Evolutionary conservation across 2,113 vertebrate species (phyloP).

Genomic region (Eupsittula cactorum): DNA sequence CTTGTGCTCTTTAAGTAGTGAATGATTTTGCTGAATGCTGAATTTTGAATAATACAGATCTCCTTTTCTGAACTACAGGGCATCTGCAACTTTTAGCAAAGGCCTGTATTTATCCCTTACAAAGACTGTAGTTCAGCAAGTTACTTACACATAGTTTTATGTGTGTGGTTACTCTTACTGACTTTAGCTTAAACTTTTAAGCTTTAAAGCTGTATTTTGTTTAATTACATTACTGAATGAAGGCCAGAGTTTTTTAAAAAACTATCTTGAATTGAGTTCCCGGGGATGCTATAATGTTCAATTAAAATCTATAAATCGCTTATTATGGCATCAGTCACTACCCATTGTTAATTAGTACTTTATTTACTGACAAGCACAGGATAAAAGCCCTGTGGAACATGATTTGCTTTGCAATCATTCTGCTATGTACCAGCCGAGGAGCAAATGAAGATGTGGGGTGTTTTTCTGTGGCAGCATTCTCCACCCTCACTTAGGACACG

Average conservation of each 20-base stretch:
- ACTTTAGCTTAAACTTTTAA: conserved; percentile 6
- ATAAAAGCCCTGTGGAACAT: background rate
- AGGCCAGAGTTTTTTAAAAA: background rate
- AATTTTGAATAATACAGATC: background rate
- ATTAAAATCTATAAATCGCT: conserved; percentile 9
- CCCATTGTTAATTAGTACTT: background rate
- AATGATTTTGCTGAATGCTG: background rate
- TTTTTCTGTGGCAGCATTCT: background rate
- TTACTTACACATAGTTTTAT: background rate
- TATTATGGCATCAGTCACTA: background rate
- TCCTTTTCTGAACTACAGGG: background rate
- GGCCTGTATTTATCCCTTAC: background rate
- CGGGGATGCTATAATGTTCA: background rate
- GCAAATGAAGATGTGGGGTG: background rate
- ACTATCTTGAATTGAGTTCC: background rate
- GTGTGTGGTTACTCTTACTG: background rate
- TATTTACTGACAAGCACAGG: background rate
- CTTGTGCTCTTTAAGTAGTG: background rate
- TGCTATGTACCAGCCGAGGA: background rate
- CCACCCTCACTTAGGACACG: background rate
- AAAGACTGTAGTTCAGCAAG: background rate
- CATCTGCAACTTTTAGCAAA: background rate
- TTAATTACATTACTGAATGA: conserved; percentile 28
- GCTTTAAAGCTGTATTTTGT: background rate
- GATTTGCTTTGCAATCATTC: background rate